phyloP scores from a whole-genome alignment of 2,113 vertebrate species.

The Rallus limicola region DNA sequence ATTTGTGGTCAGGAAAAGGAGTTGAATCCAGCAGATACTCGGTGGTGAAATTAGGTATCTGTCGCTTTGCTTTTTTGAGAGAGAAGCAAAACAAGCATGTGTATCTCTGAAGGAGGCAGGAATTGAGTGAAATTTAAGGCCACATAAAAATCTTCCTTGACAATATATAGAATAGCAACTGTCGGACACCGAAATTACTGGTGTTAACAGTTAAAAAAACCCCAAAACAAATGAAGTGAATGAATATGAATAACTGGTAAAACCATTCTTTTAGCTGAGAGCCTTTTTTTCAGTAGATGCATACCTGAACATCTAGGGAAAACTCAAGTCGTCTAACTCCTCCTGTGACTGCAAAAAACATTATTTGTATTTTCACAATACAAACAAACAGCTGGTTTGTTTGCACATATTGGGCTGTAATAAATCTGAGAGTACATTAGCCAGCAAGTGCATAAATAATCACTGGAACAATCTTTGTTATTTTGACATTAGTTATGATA shows the following conservation, averaged over 20 bases:
- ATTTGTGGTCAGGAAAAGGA: background rate
- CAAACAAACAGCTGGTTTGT: background rate
- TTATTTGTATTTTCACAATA: constrained; percentile 24
- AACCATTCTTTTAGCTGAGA: background rate
- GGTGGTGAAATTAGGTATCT: background rate
- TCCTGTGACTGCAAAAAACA: background rate
- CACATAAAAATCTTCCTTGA: background rate
- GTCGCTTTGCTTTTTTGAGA: background rate
- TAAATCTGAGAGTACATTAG: constrained; percentile 43
- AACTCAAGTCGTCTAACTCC: background rate
- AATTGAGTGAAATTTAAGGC: background rate
- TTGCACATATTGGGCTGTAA: constrained; percentile 19
- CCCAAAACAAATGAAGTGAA: background rate
- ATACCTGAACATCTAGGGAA: background rate
- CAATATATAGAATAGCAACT: background rate
- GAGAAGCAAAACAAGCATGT: background rate
- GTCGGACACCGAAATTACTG: background rate
- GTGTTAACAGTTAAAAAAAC: background rate
- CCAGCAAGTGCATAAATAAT: constrained; percentile 36
- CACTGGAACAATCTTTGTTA: constrained; percentile 29
- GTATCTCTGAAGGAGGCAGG: background rate
- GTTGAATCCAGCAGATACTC: background rate
- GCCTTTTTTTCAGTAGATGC: background rate
- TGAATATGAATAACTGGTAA: background rate
- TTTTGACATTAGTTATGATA: constrained; percentile 57